phyloP scores from a whole-genome alignment of 2,113 vertebrate genomes.

The Gorsachius goisagi region DNA sequence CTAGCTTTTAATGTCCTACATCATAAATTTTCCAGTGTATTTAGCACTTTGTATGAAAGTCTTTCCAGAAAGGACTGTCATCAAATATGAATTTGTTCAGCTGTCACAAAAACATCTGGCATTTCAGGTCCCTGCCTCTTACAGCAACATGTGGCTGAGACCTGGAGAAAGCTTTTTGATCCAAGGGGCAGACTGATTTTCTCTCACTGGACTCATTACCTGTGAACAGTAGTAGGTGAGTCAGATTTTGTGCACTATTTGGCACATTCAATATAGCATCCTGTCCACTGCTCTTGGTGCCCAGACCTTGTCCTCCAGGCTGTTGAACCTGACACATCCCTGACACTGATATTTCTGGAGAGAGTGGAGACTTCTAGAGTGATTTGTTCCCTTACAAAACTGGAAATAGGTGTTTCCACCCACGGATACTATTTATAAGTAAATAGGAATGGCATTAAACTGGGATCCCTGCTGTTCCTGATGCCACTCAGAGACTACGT shows the following conservation, averaged over 20 bases:
- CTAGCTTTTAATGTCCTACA: not conserved
- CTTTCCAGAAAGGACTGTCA: not conserved
- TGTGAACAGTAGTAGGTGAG: not conserved
- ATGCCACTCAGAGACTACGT: not conserved
- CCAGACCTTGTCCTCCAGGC: not conserved
- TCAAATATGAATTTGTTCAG: not conserved
- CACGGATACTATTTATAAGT: not conserved
- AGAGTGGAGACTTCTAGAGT: not conserved
- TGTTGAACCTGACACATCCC: not conserved
- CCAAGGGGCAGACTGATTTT: not conserved
- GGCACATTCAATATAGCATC: not conserved
- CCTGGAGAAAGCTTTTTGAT: not conserved
- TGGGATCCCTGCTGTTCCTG: not conserved
- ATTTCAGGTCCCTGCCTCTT: not conserved
- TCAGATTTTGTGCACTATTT: not conserved
- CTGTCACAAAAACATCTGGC: not conserved
- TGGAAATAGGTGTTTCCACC: not conserved
- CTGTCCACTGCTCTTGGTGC: not conserved
- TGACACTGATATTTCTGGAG: not conserved
- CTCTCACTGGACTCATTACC: not conserved
- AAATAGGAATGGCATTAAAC: not conserved
- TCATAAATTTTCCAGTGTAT: not conserved
- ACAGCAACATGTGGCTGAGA: accelerated
- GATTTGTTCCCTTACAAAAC: not conserved
- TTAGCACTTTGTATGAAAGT: not conserved